Base-by-base conservation (phyloP, 2,888 invertebrate genomes). In the Nudaria mundana region DNA sequence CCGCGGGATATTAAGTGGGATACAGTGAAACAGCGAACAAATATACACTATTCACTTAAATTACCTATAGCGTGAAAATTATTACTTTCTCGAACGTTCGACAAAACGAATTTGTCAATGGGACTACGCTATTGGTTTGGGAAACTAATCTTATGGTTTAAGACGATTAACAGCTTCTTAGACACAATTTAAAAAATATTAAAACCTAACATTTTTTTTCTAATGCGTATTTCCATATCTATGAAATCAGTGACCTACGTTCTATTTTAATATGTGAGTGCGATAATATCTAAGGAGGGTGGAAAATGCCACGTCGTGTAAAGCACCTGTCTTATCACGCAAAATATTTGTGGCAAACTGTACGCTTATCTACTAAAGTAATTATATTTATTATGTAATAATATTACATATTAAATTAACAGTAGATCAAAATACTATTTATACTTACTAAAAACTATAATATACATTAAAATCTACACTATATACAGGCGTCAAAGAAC, bases 211-310 rank as follows among this genome's bases (percentile, higher is more conserved):
- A n/a, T n/a, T n/a, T n/a, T n/a, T n/a, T n/a, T 18, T 10, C 20
- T n/a, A 11, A 40, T 48, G 53, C 48, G 49, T 52, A 49, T 41
- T 37, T 64, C 58, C 63, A 61, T 71, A 58, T 70, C 65, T 66
- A 38, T 28, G 18, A 61, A 67, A 63, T 70, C 63, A 66, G 63
- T 5, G 18, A 40, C 41, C 57, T 66, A 71, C 66, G 68, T 13
- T 66, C 70, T 66, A 67, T 50, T 48, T 57, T 56, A 59, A 49
- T 62, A 57, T 62, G 62, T 63, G 56, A 39, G 20, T 20, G 35
- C 35, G 64, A 64, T 64, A 63, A n/a, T 11, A 64, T 64, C 64
- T 63, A 45, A 54, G 39, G 40, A 34, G 32, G 40, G 34, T 30
- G 43, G 33, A 48, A 39, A 34, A 39, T 33, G 33, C 39, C 10